Base-by-base conservation (phyloP, 1,140 invertebrate species). In the Drosophila miranda region DNA sequence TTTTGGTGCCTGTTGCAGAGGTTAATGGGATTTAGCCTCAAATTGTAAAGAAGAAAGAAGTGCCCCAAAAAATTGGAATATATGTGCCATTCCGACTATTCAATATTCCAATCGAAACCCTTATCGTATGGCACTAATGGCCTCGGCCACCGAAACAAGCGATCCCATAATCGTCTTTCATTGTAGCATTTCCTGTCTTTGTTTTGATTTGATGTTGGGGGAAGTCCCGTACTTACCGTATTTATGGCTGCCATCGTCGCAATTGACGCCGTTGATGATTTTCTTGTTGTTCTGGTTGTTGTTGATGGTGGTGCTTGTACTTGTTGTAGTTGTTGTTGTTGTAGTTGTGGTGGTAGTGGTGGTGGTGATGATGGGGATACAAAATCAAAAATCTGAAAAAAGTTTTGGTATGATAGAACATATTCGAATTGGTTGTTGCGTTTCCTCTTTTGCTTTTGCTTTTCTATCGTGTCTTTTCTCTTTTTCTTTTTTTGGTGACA, bases 181-280 rank as follows among this genome's bases (percentile, higher is more conserved):
- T 59, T 66, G 74, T 59, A 69, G 55, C 66, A 68, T 43, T 69
- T 73, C n/a, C 30, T 71, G 51, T 19, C 70, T 48, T 26, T n/a
- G 14, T 45, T 28, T 30, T 45, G 52, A 0, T 66, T 49, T 48
- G 23, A 59, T 70, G 67, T 58, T 16, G 30, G 28, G 28, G 28
- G 30, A 54, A 5, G 43, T 75, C 83, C 70, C 70, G 75, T 78
- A 90, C 89, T 90, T 90, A 90, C 89, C 89, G 89, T 89, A 78
- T 90, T 90, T 75, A 90, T 89, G 76, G 89, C 79, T 64, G 89
- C 89, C 89, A 90, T 90, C 78, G 81, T 90, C 82, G 82, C 77
- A 86, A 84, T 87, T 87, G 81, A 74, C 77, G 81, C 64, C 56
- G 81, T 86, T 72, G 81, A 81, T 76, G 74, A 59, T 66, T 58